Conservation (phyloP, 2,888 invertebrate species). For the Alsophila aescularia region DNA sequence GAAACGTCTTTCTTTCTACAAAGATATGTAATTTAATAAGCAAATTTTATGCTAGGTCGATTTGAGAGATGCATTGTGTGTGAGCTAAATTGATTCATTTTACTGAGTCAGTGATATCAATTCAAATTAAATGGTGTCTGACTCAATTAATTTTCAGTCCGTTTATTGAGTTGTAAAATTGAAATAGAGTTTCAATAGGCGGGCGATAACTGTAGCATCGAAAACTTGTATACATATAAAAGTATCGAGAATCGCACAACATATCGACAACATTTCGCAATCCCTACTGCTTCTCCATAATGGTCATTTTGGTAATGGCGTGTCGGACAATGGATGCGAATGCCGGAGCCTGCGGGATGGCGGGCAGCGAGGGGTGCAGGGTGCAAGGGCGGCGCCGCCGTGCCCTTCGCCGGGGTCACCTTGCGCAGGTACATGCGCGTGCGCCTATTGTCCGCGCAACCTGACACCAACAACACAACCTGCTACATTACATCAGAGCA, state of each 20-base stretch:
- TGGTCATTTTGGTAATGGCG: conserved; percentile 76
- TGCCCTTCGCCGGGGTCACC: conserved; percentile 82
- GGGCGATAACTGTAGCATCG: too few relatives aligned
- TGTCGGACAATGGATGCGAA: conserved; percentile 73
- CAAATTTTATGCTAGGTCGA: too few relatives aligned
- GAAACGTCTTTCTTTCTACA: too few relatives aligned
- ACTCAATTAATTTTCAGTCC: too few relatives aligned
- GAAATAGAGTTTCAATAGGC: too few relatives aligned
- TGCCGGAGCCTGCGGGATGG: conserved; percentile 51
- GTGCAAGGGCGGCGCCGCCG: conserved; percentile 70
- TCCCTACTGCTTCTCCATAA: conserved; percentile 48
- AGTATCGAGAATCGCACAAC: conserved; percentile 24
- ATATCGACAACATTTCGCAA: conserved; percentile 33
- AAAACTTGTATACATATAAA: not conserved
- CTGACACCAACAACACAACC: conserved; percentile 65
- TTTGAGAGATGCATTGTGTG: too few relatives aligned
- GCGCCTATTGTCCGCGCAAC: conserved; percentile 79
- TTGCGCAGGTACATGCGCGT: conserved; percentile 79
- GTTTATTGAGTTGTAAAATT: too few relatives aligned
- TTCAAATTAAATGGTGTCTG: too few relatives aligned
- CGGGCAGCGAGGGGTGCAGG: conserved; percentile 52
- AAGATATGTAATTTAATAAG: too few relatives aligned
- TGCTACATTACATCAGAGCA: conserved; percentile 26
- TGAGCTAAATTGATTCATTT: too few relatives aligned
- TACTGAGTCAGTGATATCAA: too few relatives aligned